phyloP scores from a whole-genome alignment of 2,113 vertebrate genomes.

The Rhynchomys soricoides region DNA sequence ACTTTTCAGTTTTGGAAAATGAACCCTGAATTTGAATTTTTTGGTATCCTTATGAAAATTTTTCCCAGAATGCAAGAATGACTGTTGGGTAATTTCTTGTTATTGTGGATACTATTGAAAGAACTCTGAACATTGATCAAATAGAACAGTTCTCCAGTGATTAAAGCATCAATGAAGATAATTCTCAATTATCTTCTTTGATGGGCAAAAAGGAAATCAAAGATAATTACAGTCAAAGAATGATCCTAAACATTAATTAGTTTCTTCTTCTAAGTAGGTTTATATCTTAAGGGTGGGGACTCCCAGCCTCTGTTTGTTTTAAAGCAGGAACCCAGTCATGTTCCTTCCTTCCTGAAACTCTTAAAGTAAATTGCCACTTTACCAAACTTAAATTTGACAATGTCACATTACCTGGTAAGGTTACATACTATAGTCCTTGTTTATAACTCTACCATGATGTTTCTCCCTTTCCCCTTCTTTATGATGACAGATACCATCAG shows the following conservation, averaged over 20 bases:
- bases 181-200: constrained; percentile 55
- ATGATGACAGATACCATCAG: neutral
- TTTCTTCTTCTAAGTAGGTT: constrained; percentile 46
- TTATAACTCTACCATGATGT: neutral
- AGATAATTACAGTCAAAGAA: constrained; percentile 63
- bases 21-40: constrained; percentile 34
- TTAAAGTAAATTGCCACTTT: neutral
- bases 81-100: constrained; percentile 28
- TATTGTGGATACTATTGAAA: constrained; percentile 54
- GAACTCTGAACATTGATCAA: constrained; percentile 68
- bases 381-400: neutral
- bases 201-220: constrained; percentile 57
- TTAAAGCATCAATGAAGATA: constrained; percentile 67
- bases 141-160: constrained; percentile 68
- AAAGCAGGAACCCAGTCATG: neutral
- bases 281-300: neutral
- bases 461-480: neutral
- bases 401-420: neutral
- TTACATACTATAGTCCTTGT: neutral
- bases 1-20: constrained; percentile 54
- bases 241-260: constrained; percentile 65
- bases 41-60: constrained; percentile 60
- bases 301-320: neutral
- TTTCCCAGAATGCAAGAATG: neutral
- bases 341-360: neutral